Percentiles rank a stretch among this genome's conserved stretches.
These are phyloP conservation scores for Thera britannica DNA, from an alignment of 2,888 invertebrate genomes.

Conservation along the genomic window DNA sequence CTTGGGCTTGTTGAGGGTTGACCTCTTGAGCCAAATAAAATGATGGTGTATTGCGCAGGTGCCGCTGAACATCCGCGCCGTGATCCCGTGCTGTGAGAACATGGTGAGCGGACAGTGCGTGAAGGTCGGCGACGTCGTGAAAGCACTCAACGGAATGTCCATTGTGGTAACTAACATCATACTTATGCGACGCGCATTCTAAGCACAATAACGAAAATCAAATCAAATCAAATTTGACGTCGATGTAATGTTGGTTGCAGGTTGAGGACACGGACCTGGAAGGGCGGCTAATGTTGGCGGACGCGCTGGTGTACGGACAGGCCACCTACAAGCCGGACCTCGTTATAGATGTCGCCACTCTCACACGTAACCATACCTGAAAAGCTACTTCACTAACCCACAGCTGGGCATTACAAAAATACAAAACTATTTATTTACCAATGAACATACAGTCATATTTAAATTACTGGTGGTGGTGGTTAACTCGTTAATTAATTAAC, in stretches of 20 bases:
- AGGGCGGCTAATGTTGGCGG: constrained; percentile 91
- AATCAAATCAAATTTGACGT: not conserved
- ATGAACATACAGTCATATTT: no score
- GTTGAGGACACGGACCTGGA: constrained; percentile 92
- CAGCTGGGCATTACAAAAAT: no score
- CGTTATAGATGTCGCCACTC: constrained; percentile 89
- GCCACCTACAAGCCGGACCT: constrained; percentile 82
- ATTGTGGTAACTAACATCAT: constrained; percentile 81
- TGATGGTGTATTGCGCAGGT: constrained; percentile 47
- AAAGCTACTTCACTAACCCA: no score
- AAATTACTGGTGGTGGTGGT: no score
- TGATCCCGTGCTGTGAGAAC: constrained; percentile 92
- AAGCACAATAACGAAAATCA: no score
- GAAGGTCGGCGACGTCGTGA: constrained; percentile 92
- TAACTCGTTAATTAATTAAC: no score
- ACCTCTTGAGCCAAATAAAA: no score
- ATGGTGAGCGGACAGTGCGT: constrained; percentile 91
- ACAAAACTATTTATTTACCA: no score
- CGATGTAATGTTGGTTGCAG: constrained; percentile 60
- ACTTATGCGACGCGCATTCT: not conserved
- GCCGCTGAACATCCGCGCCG: constrained; percentile 76
- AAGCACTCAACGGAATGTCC: constrained; percentile 91
- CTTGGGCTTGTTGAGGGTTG: no score
- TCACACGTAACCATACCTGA: constrained; percentile 77
- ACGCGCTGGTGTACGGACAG: constrained; percentile 91